Evolutionary conservation across 2,888 invertebrate genomes (phyloP).

Genomic region (Criorhina ranunculi): DNA sequence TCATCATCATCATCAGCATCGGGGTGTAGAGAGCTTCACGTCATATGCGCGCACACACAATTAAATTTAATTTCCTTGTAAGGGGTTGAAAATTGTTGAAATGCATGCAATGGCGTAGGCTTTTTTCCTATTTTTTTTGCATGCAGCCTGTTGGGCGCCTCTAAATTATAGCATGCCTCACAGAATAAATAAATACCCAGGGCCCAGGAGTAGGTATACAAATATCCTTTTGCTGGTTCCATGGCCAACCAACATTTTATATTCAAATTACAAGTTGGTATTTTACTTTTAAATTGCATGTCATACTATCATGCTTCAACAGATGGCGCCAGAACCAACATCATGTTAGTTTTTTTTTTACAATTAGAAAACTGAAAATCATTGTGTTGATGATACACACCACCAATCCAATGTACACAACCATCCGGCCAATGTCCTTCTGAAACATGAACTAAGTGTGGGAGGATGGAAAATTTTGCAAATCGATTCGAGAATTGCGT

Average conservation of each 20-base stretch:
- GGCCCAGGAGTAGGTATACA: not conserved
- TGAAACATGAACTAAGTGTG: not conserved
- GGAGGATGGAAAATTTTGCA: constrained; percentile 36
- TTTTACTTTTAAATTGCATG: constrained; percentile 22
- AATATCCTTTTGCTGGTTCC: not conserved
- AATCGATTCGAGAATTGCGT: constrained; percentile 45
- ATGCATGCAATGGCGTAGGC: constrained; percentile 48
- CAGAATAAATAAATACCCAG: constrained; percentile 9
- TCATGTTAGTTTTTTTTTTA: not conserved
- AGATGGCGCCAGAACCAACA: constrained; percentile 61
- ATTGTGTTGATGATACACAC: constrained; percentile 11
- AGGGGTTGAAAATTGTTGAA: constrained; percentile 39
- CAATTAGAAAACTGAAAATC: not conserved
- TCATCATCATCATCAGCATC: constrained; percentile 25
- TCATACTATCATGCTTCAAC: constrained; percentile 48
- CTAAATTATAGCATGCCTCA: constrained; percentile 44
- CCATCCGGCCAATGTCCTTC: constrained; percentile 65
- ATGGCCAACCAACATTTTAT: constrained; percentile 17
- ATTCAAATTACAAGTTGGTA: constrained; percentile 31
- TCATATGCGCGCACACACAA: constrained; percentile 55
- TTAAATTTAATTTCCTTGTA: constrained; percentile 63
- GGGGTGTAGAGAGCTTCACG: constrained; percentile 33
- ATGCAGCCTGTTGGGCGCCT: constrained; percentile 67
- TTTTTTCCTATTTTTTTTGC: constrained; percentile 3
- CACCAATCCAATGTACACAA: constrained; percentile 17